Conservation (phyloP, 2,888 invertebrate species). For the Punctoribates punctum region DNA sequence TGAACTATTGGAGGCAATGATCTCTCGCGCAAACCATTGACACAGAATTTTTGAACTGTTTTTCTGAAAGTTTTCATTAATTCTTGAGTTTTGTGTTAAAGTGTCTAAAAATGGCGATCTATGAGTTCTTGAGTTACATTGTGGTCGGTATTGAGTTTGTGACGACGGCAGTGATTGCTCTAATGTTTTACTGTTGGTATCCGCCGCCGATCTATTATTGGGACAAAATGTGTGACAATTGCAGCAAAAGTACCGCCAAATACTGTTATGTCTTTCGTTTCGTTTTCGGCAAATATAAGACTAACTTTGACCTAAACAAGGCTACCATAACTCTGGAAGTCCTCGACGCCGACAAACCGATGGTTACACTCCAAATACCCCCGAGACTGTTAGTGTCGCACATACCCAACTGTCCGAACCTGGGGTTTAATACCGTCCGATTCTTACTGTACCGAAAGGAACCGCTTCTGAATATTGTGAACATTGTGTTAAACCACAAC, state of each 20-base stretch:
- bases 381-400: not conserved
- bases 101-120: no score
- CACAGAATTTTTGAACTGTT: no score
- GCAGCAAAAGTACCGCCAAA: not conserved
- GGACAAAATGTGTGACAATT: constrained; percentile 19
- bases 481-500: constrained; percentile 11
- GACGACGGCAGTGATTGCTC: not conserved
- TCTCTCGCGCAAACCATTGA: no score
- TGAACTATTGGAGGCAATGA: no score
- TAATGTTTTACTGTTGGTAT: not conserved
- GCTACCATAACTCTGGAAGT: not conserved
- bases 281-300: not conserved
- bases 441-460: not conserved
- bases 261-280: not conserved
- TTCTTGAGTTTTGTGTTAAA: no score
- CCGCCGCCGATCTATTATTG: not conserved
- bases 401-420: not conserved
- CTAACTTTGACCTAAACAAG: not conserved
- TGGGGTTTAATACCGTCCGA: not conserved
- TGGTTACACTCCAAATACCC: not conserved
- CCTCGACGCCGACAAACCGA: not conserved
- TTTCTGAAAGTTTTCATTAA: no score
- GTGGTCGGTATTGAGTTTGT: no score
- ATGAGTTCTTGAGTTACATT: no score
- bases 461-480: not conserved